Evolutionary conservation across 2,113 vertebrate species (phyloP), one percentile per base, ranked within the genome.

Genomic region (Pedetes capensis): DNA sequence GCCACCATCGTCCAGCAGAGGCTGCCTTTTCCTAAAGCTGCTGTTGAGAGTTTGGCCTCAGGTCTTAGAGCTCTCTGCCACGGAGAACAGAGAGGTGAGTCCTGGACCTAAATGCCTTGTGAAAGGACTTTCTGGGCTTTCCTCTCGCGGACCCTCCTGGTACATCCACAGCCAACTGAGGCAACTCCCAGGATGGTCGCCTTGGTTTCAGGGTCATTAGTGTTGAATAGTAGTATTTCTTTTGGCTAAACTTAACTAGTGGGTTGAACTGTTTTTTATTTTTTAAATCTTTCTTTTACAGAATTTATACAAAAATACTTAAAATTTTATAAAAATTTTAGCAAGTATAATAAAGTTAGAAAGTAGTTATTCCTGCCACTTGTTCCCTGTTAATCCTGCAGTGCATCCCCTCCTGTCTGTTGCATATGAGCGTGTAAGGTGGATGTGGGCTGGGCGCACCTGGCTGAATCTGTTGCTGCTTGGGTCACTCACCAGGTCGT

Each of bases 231-330:
- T 90, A 63, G 8, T 25, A 34, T 49, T 82, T 7, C 42, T 87
- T 37, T 49, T 11, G 47, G 29, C 88, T 82, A 18, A 51, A 55
- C 29, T 79, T 72, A 74, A 10, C 72, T 55, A 89, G 80, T 69
- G 93, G 79, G 42, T 42, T 75, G 61, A 89, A 76, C 18, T 82
- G 29, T 49, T 57, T 72, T 94, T 91, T 91, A 81, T 89, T 95
- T 90, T 85, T 64, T 16, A 95, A 84, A 88, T 44, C 20, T 74
- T 75, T 22, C 9, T 61, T 87, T 9, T 85, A 85, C 37, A 72
- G 53, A 81, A 59, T 47, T 89, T 64, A 78, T 95, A 96, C 32
- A 97, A 93, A 96, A 93, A 83, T 92, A 66, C 32, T 81, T 90
- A 82, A 75, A 63, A 55, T 51, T 88, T 55, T 61, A 71, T 39